Conservation (phyloP, 2,888 invertebrate species). For the Oscheius myriophilus region DNA sequence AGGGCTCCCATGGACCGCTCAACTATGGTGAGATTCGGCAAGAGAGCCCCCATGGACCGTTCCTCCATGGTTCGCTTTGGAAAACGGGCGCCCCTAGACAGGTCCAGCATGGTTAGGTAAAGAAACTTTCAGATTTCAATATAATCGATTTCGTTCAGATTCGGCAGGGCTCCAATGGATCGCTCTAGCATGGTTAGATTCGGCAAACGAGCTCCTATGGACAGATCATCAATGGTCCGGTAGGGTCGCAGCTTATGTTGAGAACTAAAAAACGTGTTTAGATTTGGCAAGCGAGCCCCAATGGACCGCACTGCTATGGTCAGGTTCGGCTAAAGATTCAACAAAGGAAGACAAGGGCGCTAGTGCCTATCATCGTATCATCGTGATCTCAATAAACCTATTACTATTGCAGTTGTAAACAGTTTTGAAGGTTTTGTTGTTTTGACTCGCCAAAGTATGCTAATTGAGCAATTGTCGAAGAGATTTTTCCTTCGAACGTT, state of each 20-base stretch:
- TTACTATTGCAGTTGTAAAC: too few species aligned
- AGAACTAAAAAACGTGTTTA: neutral
- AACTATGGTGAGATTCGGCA: slow-evolving; percentile 42
- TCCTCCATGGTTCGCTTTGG: slow-evolving; percentile 52
- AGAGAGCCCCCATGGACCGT: slow-evolving; percentile 44
- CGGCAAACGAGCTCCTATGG: slow-evolving; percentile 41
- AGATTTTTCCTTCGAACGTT: too few species aligned
- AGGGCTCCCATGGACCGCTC: slow-evolving; percentile 47
- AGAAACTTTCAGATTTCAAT: neutral
- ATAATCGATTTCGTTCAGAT: slow-evolving; percentile 29
- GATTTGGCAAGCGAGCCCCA: slow-evolving; percentile 35
- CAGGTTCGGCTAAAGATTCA: slow-evolving; percentile 15
- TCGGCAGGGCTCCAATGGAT: slow-evolving; percentile 53
- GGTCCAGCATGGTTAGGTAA: slow-evolving; percentile 34
- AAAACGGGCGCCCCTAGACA: slow-evolving; percentile 33
- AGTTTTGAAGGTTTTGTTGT: too few species aligned
- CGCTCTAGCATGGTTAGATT: slow-evolving; percentile 50
- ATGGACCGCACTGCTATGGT: slow-evolving; percentile 36
- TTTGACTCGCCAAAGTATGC: too few species aligned
- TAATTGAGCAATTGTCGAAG: too few species aligned
- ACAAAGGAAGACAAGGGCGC: too few species aligned
- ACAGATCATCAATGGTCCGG: slow-evolving; percentile 33
- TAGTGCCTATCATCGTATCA: too few species aligned
- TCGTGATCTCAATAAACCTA: too few species aligned
- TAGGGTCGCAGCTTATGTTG: slow-evolving; percentile 11